phyloP scores from a whole-genome alignment of 2,113 vertebrate genomes.

The Emydocephalus ijimae region DNA sequence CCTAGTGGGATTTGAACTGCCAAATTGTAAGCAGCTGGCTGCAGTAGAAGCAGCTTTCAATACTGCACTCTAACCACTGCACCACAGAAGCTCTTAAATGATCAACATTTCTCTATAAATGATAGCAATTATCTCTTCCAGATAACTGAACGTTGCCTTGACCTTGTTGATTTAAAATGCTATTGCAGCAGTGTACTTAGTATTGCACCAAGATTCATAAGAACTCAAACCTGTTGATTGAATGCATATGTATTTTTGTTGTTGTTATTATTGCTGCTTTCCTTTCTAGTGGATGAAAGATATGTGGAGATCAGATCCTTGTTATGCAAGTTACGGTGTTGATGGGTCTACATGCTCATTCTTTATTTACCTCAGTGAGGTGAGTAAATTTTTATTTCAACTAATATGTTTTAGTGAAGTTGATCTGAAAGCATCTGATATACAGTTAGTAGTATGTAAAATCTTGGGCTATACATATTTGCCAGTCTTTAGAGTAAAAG shows the following conservation, averaged over 20 bases:
- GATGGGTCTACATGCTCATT: conserved; percentile 95
- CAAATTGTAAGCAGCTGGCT: too few relatives aligned
- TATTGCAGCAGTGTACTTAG: not conserved
- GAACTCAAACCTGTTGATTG: conserved; percentile 4
- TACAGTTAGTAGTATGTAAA: not conserved
- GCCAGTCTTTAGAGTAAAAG: not conserved
- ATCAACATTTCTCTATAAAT: not conserved
- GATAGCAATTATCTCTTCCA: not conserved
- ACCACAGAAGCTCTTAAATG: not conserved
- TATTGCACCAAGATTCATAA: not conserved
- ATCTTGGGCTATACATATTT: not conserved
- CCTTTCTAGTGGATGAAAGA: conserved; percentile 96
- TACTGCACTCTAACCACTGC: too few relatives aligned
- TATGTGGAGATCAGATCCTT: conserved; percentile 96
- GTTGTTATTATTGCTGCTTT: not conserved
- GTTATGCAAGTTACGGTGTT: conserved; percentile 91
- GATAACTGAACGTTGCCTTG: not conserved
- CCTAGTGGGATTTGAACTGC: too few relatives aligned
- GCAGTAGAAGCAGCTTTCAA: too few relatives aligned
- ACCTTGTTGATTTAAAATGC: not conserved
- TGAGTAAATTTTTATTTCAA: conserved; percentile 63
- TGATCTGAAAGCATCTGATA: not conserved
- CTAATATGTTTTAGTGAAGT: not conserved
- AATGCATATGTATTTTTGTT: not conserved
- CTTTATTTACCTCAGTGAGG: conserved; percentile 99